Evolutionary conservation across 2,888 invertebrate species (phyloP).

Genomic region (Camponotus fellah): DNA sequence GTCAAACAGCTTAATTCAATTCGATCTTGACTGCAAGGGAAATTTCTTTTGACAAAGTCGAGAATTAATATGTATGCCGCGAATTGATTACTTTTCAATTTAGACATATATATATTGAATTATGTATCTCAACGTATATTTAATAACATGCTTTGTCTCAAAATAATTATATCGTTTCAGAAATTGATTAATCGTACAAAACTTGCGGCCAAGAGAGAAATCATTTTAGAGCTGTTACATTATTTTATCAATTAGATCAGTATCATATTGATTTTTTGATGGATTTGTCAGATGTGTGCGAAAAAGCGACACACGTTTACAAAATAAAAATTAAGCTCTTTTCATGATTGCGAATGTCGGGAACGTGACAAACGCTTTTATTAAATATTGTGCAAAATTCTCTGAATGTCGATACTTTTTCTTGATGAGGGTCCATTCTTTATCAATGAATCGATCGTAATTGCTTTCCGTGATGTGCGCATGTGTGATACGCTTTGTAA

Average conservation of each 20-base stretch:
- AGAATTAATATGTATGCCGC: slow-evolving; percentile 11
- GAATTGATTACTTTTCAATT: slow-evolving; percentile 37
- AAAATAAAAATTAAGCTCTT: slow-evolving; percentile 42
- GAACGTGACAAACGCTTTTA: slow-evolving; percentile 4
- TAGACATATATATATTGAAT: slow-evolving; percentile 6
- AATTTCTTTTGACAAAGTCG: background rate
- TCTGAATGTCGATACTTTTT: slow-evolving; percentile 12
- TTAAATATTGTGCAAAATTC: slow-evolving; percentile 48
- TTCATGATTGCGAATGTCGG: slow-evolving; percentile 27
- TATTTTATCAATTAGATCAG: slow-evolving; percentile 24
- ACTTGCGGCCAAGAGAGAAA: slow-evolving; percentile 15
- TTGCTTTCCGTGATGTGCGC: slow-evolving; percentile 51
- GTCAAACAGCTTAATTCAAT: background rate
- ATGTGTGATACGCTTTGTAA: slow-evolving; percentile 68
- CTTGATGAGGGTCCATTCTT: background rate
- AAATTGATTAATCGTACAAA: slow-evolving; percentile 26
- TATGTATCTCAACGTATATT: slow-evolving; percentile 16
- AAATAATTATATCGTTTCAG: slow-evolving; percentile 14
- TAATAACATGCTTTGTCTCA: background rate
- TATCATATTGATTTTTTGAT: slow-evolving; percentile 9
- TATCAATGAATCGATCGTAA: slow-evolving; percentile 8
- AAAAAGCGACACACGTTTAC: slow-evolving; percentile 34
- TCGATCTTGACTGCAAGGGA: background rate
- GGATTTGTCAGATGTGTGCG: slow-evolving; percentile 44
- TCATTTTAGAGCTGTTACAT: slow-evolving; percentile 27